phyloP scores from a whole-genome alignment of 2,113 vertebrate species.

The Anthoscopus minutus region DNA sequence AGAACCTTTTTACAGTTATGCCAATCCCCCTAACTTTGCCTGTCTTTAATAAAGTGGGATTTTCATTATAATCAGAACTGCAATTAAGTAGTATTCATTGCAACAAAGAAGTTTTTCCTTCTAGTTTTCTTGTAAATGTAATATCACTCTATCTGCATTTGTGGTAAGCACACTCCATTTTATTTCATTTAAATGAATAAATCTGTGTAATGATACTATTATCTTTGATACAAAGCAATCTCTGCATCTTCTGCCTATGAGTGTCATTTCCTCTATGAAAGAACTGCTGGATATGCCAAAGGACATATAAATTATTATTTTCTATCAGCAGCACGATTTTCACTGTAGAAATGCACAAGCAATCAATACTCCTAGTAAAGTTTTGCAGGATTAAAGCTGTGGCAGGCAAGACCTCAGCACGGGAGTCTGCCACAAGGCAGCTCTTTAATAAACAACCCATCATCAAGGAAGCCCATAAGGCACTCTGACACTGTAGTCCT shows the following conservation, averaged over 20 bases:
- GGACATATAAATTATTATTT: neutral
- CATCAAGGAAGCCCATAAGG: neutral
- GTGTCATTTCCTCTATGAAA: neutral
- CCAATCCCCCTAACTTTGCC: neutral
- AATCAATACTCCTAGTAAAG: conserved; percentile 56
- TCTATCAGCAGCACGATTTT: neutral
- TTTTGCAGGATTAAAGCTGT: conserved; percentile 73
- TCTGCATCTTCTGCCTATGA: neutral
- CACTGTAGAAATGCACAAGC: conserved; percentile 33
- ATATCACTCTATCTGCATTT: neutral
- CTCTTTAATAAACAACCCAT: conserved; percentile 74
- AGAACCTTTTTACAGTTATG: neutral
- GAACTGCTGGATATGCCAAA: neutral
- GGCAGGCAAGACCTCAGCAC: conserved; percentile 70
- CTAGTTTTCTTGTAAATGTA: neutral
- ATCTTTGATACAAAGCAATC: neutral
- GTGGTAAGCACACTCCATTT: neutral
- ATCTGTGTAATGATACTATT: neutral
- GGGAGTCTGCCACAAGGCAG: conserved; percentile 71
- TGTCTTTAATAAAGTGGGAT: neutral
- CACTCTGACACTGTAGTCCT: neutral
- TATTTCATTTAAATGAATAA: neutral
- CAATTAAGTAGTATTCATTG: neutral
- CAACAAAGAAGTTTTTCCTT: neutral
- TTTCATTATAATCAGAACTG: neutral